Conservation (phyloP, 2,797 vertebrate species). For the Dryobates pubescens region DNA sequence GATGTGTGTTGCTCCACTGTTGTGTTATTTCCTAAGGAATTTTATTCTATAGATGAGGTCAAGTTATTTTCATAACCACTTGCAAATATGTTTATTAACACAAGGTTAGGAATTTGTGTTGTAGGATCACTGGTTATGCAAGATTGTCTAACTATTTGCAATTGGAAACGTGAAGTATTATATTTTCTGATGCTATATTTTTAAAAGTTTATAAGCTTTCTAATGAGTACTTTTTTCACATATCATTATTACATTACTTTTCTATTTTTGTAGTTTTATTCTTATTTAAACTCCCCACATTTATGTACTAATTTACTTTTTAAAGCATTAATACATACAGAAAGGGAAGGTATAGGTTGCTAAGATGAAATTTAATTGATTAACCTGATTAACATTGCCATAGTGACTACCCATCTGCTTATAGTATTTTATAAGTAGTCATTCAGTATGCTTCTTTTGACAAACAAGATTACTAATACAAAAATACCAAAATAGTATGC, state of each 20-base stretch:
- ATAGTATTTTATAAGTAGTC: not conserved
- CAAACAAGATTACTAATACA: not conserved
- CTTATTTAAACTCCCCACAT: not conserved
- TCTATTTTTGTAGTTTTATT: not conserved
- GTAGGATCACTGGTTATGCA: not conserved
- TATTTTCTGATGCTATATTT: not conserved
- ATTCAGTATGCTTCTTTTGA: not conserved
- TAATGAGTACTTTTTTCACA: not conserved
- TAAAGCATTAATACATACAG: not conserved
- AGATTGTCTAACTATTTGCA: not conserved
- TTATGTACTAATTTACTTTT: not conserved
- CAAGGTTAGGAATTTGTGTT: not conserved
- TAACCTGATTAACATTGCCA: not conserved
- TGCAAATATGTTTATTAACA: not conserved
- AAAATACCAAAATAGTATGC: constrained; percentile 8
- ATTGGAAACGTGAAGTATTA: not conserved
- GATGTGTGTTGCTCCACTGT: not conserved
- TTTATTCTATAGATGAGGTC: not conserved
- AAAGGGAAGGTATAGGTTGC: not conserved
- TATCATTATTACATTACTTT: rapidly evolving
- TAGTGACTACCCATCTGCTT: not conserved
- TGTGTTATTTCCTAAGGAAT: not conserved
- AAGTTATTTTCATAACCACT: not conserved
- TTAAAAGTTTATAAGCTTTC: not conserved
- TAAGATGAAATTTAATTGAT: not conserved